phyloP scores from a whole-genome alignment of 2,797 vertebrate genomes.

The Gymnoscopelus braueri region DNA sequence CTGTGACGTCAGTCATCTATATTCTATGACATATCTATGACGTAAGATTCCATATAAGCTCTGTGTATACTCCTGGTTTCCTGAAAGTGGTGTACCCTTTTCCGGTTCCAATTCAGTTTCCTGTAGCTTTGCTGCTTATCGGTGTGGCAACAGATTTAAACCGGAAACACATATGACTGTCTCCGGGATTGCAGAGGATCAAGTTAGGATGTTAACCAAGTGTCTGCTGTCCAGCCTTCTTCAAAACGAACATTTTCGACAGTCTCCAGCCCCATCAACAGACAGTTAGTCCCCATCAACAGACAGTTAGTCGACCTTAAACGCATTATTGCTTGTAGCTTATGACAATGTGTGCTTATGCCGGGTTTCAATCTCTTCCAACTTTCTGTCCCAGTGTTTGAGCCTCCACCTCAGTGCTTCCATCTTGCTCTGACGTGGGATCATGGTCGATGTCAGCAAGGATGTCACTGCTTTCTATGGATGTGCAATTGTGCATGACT shows the following conservation, averaged over 20 bases:
- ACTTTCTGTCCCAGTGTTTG: slow-evolving; percentile 76
- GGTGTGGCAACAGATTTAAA: too few relatives aligned
- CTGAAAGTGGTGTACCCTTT: too few relatives aligned
- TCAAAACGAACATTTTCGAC: slow-evolving; percentile 89
- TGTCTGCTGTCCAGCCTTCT: slow-evolving; percentile 81
- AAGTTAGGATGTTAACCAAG: slow-evolving; percentile 67
- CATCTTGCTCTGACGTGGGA: slow-evolving; percentile 76
- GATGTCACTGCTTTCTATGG: slow-evolving; percentile 30
- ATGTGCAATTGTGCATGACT: too few relatives aligned
- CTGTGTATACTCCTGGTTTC: too few relatives aligned
- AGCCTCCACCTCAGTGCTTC: slow-evolving; percentile 77
- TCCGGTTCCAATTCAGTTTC: too few relatives aligned
- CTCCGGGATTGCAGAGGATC: too few relatives aligned
- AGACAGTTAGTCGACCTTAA: slow-evolving; percentile 76
- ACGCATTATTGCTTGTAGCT: slow-evolving; percentile 73
- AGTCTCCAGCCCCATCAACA: slow-evolving; percentile 86
- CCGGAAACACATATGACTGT: too few relatives aligned
- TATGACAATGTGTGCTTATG: slow-evolving; percentile 72
- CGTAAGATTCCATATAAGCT: too few relatives aligned
- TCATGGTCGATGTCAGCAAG: slow-evolving; percentile 52
- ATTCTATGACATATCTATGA: too few relatives aligned
- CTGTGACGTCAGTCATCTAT: too few relatives aligned
- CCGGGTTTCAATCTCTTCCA: slow-evolving; percentile 78
- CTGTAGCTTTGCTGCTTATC: too few relatives aligned
- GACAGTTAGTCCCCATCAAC: too few relatives aligned